Percentiles rank a stretch among this genome's conserved stretches.
These are phyloP conservation scores for Chironomus striatipennis DNA, from an alignment of 1,140 invertebrate genomes.

Conservation along the genomic window DNA sequence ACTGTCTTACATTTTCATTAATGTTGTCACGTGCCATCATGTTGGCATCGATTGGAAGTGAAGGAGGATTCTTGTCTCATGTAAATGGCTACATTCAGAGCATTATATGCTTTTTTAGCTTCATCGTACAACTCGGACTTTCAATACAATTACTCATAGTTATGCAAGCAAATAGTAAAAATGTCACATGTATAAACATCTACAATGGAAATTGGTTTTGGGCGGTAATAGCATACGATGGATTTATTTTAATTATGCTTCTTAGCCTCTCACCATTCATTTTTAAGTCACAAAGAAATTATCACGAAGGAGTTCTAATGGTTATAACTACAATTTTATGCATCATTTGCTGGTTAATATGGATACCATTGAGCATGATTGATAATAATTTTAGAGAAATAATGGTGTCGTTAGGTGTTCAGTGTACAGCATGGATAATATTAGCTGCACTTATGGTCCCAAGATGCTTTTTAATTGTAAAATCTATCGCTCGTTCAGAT, in stretches of 20 bases:
- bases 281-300: slow-evolving; percentile 51
- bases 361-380: slow-evolving; percentile 43
- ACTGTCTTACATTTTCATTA: slow-evolving; percentile 46
- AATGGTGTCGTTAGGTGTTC: slow-evolving; percentile 48
- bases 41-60: slow-evolving; percentile 47
- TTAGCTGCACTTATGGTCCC: slow-evolving; percentile 50
- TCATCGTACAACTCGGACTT: slow-evolving; percentile 45
- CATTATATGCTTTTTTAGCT: slow-evolving; percentile 47
- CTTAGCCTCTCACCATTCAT: slow-evolving; percentile 46
- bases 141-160: slow-evolving; percentile 41
- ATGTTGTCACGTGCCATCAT: slow-evolving; percentile 48
- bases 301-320: slow-evolving; percentile 48
- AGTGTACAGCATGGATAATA: slow-evolving; percentile 46
- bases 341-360: slow-evolving; percentile 44
- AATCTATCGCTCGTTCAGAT: slow-evolving; percentile 45
- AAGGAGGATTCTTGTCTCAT: slow-evolving; percentile 51
- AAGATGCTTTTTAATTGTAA: slow-evolving; percentile 49
- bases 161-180: slow-evolving; percentile 38
- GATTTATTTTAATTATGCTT: slow-evolving; percentile 45
- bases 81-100: slow-evolving; percentile 50
- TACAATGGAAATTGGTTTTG: slow-evolving; percentile 40
- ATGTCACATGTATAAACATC: slow-evolving; percentile 39
- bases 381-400: slow-evolving; percentile 46
- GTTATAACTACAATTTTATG: slow-evolving; percentile 36
- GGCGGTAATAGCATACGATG: slow-evolving; percentile 45